Base-by-base conservation (phyloP, 1,140 invertebrate genomes). In the Vanessa atalanta region DNA sequence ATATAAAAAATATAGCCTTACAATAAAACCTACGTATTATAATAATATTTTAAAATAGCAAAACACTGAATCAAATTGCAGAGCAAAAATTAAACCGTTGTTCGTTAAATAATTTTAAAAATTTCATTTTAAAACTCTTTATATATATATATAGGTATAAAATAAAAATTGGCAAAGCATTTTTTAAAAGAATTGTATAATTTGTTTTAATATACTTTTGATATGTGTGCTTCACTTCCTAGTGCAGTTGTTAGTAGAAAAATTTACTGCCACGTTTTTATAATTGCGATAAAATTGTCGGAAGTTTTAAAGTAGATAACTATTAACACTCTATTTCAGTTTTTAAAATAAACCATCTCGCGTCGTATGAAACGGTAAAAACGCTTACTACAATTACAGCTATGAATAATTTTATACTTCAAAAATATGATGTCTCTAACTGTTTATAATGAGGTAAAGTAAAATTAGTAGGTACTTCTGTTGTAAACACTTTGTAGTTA, bases 291-390 rank as follows among this genome's bases (percentile, higher is more conserved):
- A 53, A 53, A 53, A 53, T 53, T 53, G 50, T 53, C 15, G 50
- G 50, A 57, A 57, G 20, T 57, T 57, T 57, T 26, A 2, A 55
- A 57, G 16, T 23, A 57, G 55, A 57, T 57, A 57, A 57, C 55
- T 57, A 57, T 57, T 57, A 23, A 26, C 55, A 57, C 20, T 57
- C n/a, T 20, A 26, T 23, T 57, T 14, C 20, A 57, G 13, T 26
- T 57, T 57, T 53, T 16, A 26, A 26, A 57, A 57, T 57, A 23
- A 23, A 57, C n/a, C n/a, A n/a, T 55, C 55, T 12, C 11, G 11
- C 55, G 20, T 26, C 23, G 20, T 26, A 13, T 55, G n/a, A 55
- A 50, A 48, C 14, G 6, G 50, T n/a, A n/a, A n/a, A 14, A 51
- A 53, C 50, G n/a, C 7, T 15, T n/a, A 53, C 50, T 53, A 53